Evolutionary conservation across 2,888 invertebrate species (phyloP), one percentile per base, ranked within the genome.

Genomic region (Macrosiphum euphorbiae): DNA sequence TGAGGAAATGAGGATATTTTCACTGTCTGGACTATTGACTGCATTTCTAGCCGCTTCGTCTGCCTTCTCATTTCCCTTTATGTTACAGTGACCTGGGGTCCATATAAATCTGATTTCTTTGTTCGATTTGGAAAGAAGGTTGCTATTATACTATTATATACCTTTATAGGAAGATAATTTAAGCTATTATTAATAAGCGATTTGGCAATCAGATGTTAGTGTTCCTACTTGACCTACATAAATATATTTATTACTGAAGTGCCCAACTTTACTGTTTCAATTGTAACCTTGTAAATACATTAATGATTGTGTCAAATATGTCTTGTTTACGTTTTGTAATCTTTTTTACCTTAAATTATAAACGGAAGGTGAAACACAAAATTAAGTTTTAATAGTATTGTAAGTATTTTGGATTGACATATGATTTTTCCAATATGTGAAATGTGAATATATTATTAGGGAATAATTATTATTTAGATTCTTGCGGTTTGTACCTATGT

Each of bases 101-200:
- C 67, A 67, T 16, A 89, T 89, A 16, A 89, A 89, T 89, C 89
- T 89, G 3, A 61, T 89, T 3, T 44, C 89, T 89, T 89, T 61
- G 0, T 28, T 89, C 28, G 13, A 89, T 28, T 61, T n/a, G 44
- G 13, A 58, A n/a, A 89, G 58, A 89, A 88, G 58, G 11, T 88
- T 58, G 13, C 88, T 88, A n/a, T n/a, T n/a, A n/a, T n/a, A n/a
- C n/a, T n/a, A n/a, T n/a, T 55, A 55, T 55, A 55, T 20, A 55
- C 13, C 13, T 55, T 55, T 0, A 55, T 55, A 4, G 3, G 55
- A 20, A 55, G 5, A 3, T 55, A 55, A 55, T 55, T 55, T 7
- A 78, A 78, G 5, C 5, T 20, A 35, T 78, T 78, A 35, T 78
- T 78, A 35, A 67, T 78, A 78, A 35, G 35, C 16, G 2, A 35